Percentiles rank a stretch among this genome's conserved stretches.
Conservation (phyloP, 2,888 invertebrate species). For the Tiphia femorata region DNA sequence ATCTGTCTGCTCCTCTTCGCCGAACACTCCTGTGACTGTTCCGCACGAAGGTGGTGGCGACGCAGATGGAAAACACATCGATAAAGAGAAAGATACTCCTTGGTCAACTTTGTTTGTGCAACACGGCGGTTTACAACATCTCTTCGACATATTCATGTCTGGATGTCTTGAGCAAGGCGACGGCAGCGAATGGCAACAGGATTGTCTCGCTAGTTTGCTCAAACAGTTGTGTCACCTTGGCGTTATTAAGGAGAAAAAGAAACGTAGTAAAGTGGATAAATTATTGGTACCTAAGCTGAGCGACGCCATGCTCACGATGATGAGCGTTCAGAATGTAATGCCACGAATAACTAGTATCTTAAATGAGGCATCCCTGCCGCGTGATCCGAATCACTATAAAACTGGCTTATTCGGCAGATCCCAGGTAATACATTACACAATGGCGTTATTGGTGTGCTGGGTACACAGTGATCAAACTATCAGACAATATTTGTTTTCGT, state of each 20-base stretch:
- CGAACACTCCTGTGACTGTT: conserved; percentile 26
- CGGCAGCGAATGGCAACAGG: conserved; percentile 94
- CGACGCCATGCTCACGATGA: conserved; percentile 83
- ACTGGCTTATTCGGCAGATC: conserved; percentile 94
- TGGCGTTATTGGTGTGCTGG: conserved; percentile 94
- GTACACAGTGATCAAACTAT: conserved; percentile 89
- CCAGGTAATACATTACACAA: conserved; percentile 90
- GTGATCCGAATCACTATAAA: conserved; percentile 87
- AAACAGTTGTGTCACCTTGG: conserved; percentile 90
- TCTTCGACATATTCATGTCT: conserved; percentile 93
- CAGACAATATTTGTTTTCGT: conserved; percentile 81
- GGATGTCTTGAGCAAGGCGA: conserved; percentile 79
- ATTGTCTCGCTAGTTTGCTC: conserved; percentile 88
- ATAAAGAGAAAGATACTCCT: conserved; percentile 55
- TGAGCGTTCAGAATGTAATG: conserved; percentile 87
- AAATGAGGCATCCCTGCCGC: conserved; percentile 85
- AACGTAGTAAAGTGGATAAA: conserved; percentile 73
- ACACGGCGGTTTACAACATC: conserved; percentile 87
- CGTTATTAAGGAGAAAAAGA: conserved; percentile 72
- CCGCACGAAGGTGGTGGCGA: conserved; percentile 50
- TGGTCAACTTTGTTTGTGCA: conserved; percentile 89
- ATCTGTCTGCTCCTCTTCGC: conserved; percentile 29
- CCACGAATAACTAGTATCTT: conserved; percentile 88
- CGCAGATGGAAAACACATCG: conserved; percentile 46
- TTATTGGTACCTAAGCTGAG: conserved; percentile 80